Conservation (phyloP, 2,113 vertebrate genomes). For the Ictalurus furcatus region DNA sequence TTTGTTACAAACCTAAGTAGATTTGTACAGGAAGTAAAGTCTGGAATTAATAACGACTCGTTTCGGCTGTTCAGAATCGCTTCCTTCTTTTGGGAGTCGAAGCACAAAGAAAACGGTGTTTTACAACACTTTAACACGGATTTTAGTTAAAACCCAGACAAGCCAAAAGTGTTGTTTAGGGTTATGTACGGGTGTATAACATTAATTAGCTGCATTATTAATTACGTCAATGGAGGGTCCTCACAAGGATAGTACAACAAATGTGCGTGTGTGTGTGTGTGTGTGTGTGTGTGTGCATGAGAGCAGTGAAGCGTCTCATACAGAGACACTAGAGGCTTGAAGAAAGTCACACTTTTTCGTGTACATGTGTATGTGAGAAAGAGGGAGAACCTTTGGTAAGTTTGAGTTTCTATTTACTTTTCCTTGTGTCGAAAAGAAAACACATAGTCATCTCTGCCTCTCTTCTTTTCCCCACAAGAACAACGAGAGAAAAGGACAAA, state of each 20-base stretch:
- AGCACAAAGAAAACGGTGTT: not conserved
- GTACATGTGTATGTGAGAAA: not conserved
- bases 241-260: too few species aligned
- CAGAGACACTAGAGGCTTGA: conserved; percentile 12
- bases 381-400: not conserved
- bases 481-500: not conserved
- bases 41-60: too few species aligned
- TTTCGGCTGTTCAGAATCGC: too few species aligned
- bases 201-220: too few species aligned
- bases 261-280: not conserved
- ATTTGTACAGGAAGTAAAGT: too few species aligned
- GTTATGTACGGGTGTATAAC: not conserved
- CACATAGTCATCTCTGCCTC: not conserved
- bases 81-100: too few species aligned
- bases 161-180: not conserved
- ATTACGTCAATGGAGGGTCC: too few species aligned
- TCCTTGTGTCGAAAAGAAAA: not conserved
- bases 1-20: too few species aligned
- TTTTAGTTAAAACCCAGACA: not conserved
- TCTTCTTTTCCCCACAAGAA: not conserved
- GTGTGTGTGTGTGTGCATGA: not conserved
- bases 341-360: not conserved
- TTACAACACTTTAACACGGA: too few species aligned
- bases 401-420: not conserved
- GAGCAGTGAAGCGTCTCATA: not conserved